Evolutionary conservation across 2,888 invertebrate genomes (phyloP).

Genomic region (Alloscopus bannaensis): DNA sequence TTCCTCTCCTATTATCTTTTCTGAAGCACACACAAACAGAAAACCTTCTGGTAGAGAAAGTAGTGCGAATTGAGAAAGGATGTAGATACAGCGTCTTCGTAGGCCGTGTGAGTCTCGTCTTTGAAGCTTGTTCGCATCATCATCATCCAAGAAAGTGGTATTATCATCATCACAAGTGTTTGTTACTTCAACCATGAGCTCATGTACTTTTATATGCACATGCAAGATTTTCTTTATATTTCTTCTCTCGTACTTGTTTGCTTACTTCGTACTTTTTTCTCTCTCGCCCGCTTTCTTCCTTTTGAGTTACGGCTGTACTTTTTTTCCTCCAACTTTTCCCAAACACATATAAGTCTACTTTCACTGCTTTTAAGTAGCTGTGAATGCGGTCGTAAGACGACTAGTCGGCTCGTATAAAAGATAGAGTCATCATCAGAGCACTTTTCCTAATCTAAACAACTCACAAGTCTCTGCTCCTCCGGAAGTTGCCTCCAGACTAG

Average conservation of each 20-base stretch:
- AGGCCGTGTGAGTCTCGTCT: no score
- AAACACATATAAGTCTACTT: constrained; percentile 48
- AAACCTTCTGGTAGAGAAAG: background rate
- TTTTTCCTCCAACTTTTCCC: constrained; percentile 42
- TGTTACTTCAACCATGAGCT: constrained; percentile 34
- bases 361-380: constrained; percentile 60
- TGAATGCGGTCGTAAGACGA: constrained; percentile 55
- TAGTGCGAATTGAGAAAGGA: no score
- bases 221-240: background rate
- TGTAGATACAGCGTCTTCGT: no score
- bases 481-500: constrained; percentile 60
- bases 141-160: constrained; percentile 35
- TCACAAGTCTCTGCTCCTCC: constrained; percentile 47
- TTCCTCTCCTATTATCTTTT: background rate
- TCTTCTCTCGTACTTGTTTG: constrained; percentile 37
- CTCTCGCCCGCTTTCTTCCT: constrained; percentile 6
- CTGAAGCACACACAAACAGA: no score
- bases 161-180: constrained; percentile 48
- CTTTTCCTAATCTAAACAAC: constrained; percentile 61
- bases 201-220: background rate
- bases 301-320: constrained; percentile 52
- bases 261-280: constrained; percentile 50
- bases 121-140: constrained; percentile 27
- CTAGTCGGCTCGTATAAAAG: constrained; percentile 51
- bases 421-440: constrained; percentile 61